Conservation (phyloP, 2,888 invertebrate species). For the Conops quadrifasciatus region DNA sequence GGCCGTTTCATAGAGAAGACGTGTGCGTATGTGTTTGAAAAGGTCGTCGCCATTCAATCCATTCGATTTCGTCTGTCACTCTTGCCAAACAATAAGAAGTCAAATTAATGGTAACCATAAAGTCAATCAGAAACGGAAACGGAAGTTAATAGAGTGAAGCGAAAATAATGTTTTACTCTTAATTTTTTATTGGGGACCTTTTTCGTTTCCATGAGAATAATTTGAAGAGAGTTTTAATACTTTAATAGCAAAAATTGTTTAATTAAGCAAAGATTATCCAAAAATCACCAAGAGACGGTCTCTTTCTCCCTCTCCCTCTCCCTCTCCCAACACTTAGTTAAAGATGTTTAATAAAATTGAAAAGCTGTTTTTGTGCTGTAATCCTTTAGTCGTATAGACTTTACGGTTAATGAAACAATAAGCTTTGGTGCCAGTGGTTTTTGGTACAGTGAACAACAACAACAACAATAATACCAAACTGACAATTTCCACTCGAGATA, state of each 20-base stretch:
- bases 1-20: not conserved
- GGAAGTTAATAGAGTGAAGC: constrained; percentile 22
- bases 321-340: too few relatives aligned
- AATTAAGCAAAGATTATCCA: too few relatives aligned
- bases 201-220: too few relatives aligned
- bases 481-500: not conserved
- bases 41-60: not conserved
- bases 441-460: not conserved
- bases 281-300: too few relatives aligned
- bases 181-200: too few relatives aligned
- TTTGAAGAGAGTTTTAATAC: too few relatives aligned
- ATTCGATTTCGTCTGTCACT: constrained; percentile 16
- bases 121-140: constrained; percentile 16
- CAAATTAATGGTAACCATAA: constrained; percentile 18
- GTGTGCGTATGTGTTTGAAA: not conserved
- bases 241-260: too few relatives aligned
- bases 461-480: not conserved
- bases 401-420: constrained; percentile 61
- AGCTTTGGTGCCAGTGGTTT: constrained; percentile 47
- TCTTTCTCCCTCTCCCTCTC: not conserved
- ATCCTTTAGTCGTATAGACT: constrained; percentile 54
- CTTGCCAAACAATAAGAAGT: constrained; percentile 13
- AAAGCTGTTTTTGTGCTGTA: not conserved
- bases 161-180: not conserved
- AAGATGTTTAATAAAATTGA: too few relatives aligned